Evolutionary conservation across 2,797 vertebrate genomes (phyloP).

Genomic region (Myioborus melanocephalus): DNA sequence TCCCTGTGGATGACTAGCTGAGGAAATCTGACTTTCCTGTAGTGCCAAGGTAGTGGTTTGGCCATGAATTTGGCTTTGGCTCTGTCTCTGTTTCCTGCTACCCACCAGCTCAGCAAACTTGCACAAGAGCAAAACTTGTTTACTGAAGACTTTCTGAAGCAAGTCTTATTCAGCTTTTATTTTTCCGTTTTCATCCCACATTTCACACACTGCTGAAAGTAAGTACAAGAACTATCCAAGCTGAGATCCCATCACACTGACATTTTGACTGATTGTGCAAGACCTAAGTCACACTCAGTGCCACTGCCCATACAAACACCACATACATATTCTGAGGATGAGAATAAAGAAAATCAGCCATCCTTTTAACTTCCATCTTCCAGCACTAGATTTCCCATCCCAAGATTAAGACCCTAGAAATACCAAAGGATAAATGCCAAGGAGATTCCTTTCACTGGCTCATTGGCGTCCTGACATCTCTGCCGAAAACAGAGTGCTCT

Average conservation of each 20-base stretch:
- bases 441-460: slow-evolving; percentile 59
- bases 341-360: neutral
- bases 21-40: neutral
- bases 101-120: neutral
- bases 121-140: neutral
- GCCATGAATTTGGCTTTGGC: neutral
- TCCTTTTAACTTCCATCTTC: neutral
- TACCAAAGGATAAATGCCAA: slow-evolving; percentile 8
- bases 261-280: neutral
- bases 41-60: neutral
- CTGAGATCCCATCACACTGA: neutral
- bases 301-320: neutral
- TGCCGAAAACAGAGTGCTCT: neutral
- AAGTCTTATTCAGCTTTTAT: neutral
- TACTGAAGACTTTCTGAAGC: neutral
- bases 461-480: slow-evolving; percentile 36
- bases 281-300: neutral
- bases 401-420: slow-evolving; percentile 46
- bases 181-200: neutral
- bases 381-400: neutral
- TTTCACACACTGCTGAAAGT: neutral
- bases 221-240: neutral
- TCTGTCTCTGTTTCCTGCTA: neutral
- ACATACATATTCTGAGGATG: neutral
- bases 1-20: neutral